Evolutionary conservation across 1,140 invertebrate genomes (phyloP), one percentile per base, ranked within the genome.

Genomic region (Phocides pigmalion): DNA sequence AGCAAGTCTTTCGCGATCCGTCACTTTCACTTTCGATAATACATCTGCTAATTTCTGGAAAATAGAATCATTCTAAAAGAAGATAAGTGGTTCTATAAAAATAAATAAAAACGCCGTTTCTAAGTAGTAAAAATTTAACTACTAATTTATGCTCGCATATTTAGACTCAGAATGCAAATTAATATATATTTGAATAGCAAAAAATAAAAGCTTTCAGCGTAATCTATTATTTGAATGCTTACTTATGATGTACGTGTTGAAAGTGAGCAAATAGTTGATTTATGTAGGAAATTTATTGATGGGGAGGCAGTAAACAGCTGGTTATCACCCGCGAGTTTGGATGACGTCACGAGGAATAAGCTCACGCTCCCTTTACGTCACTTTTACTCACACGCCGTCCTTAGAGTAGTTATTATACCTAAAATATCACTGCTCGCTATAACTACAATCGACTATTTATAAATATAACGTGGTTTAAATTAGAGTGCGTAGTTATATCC

Each of bases 311-410:
- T 53, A 53, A 53, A 41, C 12, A 73, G 62, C 69, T 68, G 61
- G 80, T 71, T 79, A 74, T 82, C 71, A 76, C 46, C 47, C 62
- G 64, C 72, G 76, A 83, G 84, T 81, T 82, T 78, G 49, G 62
- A 61, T 84, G 82, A 87, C 84, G 84, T 87, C 81, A 87, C 76
- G 64, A 53, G 62, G 61, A 58, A 63, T 64, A 68, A 69, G 51
- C 68, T 70, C 64, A 66, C 66, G 49, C 70, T 68, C 76, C 67
- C 66, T 66, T 62, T 74, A 76, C 81, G 82, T 85, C 82, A 85
- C 79, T 74, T 68, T 73, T 62, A 68, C 62, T 65, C 58, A 39
- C 62, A 46, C 53, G 68, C 49, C 22, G 15, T 61, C 58, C 42
- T 61, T 47, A 47, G 17, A 47, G 44, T 12, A 35, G 16, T 28